phyloP scores from a whole-genome alignment of 2,797 vertebrate genomes.

The Muraenolepis orangiensis region DNA sequence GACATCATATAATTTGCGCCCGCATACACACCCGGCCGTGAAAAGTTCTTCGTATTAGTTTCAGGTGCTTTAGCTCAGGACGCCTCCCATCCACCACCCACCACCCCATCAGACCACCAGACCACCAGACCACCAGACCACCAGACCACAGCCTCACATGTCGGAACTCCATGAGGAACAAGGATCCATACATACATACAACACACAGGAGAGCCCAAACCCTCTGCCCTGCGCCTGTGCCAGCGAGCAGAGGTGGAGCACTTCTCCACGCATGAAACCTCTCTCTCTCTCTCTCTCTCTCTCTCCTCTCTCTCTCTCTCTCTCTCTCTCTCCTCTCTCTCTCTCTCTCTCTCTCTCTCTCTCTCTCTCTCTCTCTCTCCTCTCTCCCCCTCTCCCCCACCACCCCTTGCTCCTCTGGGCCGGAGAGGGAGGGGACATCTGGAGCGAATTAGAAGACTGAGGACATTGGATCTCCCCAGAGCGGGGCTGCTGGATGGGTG shows the following conservation, averaged over 20 bases:
- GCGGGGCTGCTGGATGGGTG: constrained; percentile 76
- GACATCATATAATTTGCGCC: background rate
- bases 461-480: constrained; percentile 78
- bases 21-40: background rate
- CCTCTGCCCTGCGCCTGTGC: background rate
- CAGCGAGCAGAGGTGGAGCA: background rate
- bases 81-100: background rate
- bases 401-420: background rate
- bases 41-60: background rate
- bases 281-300: background rate
- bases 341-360: background rate
- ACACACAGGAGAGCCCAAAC: background rate
- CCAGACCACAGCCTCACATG: background rate
- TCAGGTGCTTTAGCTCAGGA: background rate
- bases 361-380: constrained; percentile 11
- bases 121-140: background rate
- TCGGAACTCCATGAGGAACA: background rate
- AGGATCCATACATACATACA: background rate
- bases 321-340: background rate
- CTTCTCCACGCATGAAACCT: background rate
- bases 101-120: background rate
- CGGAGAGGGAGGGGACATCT: constrained; percentile 67
- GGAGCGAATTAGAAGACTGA: constrained; percentile 74
- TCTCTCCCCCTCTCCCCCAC: no score
- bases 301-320: constrained; percentile 17